Evolutionary conservation across 2,888 invertebrate genomes (phyloP).

Genomic region (Platycheirus rosarum): DNA sequence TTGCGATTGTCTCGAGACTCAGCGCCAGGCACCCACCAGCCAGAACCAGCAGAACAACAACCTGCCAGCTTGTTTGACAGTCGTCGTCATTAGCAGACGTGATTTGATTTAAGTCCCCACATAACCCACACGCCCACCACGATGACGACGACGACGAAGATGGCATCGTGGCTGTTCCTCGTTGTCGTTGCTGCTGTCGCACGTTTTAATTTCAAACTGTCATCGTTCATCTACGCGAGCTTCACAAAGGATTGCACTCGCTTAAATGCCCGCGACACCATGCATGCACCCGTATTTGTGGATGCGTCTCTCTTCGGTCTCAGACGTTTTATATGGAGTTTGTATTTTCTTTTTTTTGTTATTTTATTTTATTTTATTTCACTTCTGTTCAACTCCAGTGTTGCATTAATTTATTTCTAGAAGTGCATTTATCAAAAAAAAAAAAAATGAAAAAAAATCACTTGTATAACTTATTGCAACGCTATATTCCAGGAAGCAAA

Average conservation of each 20-base stretch:
- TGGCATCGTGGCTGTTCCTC: slow-evolving; percentile 36
- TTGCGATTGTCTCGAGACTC: slow-evolving; percentile 64
- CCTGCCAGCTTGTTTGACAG: slow-evolving; percentile 63
- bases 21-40: slow-evolving; percentile 41
- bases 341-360: slow-evolving; percentile 7
- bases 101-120: slow-evolving; percentile 67
- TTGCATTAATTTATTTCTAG: slow-evolving; percentile 58
- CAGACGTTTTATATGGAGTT: slow-evolving; percentile 27
- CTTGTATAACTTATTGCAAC: too few relatives aligned
- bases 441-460: too few relatives aligned
- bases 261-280: slow-evolving; percentile 53
- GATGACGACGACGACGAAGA: slow-evolving; percentile 36
- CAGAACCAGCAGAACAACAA: slow-evolving; percentile 31
- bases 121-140: slow-evolving; percentile 60
- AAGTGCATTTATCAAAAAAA: background rate
- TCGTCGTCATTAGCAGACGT: slow-evolving; percentile 72
- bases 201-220: slow-evolving; percentile 79
- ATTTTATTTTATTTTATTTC: slow-evolving; percentile 13
- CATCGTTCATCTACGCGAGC: slow-evolving; percentile 65
- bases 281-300: slow-evolving; percentile 51
- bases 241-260: slow-evolving; percentile 77
- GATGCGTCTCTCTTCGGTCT: slow-evolving; percentile 21
- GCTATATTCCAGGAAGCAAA: slow-evolving; percentile 29
- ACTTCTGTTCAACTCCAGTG: slow-evolving; percentile 33
- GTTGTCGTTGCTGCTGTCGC: slow-evolving; percentile 47